Base-by-base conservation (phyloP, 2,797 vertebrate species). In the Leptoclinus maculatus region DNA sequence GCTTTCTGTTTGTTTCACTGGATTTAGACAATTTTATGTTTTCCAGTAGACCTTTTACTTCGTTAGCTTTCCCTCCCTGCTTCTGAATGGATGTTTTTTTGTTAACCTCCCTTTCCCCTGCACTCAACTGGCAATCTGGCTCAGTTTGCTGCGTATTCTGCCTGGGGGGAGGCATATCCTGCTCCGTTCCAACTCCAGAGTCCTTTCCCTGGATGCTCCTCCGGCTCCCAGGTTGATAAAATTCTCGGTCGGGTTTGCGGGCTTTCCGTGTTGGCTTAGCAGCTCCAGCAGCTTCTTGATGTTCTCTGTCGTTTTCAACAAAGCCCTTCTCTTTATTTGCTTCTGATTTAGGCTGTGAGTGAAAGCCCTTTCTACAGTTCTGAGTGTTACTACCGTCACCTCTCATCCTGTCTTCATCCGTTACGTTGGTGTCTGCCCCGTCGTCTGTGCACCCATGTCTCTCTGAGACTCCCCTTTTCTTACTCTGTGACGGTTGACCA, bases 201-300 rank as follows among this genome's bases (percentile, higher is more conserved):
- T 97, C 97, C 83, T 85, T 91, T 29, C 88, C 85, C 39, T 93
- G 96, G 65, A 94, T 78, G 25, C 21, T 92, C 74, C 95, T 90
- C n/a, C 98, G 94, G 9, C 96, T 95, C 23, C 97, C 97, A 9
- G 98, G 97, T 88, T 98, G 98, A 91, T 99, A 99, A 86, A 99
- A 97, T 88, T 96, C 96, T 78, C 96, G 90, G 88, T 99, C 98
- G 0, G 98, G 98, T 88, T 99, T 99, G 79, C 95, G 98, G 32
- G 92, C 85, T 91, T 95, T 98, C 82, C 92, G 92, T 36, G 89
- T 56, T 0, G 78, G 85, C 56, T 94, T 95, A 0, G 82, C 76
- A 34, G 68, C 66, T 53, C 80, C 86, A 7, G 51, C 73, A 29
- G 86, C 69, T 41, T 90, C 87, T 47, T 85, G 85, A 19, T 83